Conservation (phyloP, 1,140 invertebrate species). For the Leptinotarsa lineolata region DNA sequence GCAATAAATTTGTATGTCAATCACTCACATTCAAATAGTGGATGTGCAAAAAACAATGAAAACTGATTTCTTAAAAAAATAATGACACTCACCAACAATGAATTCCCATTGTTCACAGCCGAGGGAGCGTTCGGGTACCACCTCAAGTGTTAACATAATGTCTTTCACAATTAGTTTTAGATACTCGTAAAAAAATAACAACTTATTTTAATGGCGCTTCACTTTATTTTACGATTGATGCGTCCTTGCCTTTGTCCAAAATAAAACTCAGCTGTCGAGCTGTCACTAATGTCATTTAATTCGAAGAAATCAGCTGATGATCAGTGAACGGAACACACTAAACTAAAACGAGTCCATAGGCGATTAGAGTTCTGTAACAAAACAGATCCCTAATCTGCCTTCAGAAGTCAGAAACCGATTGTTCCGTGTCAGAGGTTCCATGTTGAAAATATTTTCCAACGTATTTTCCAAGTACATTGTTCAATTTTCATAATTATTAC, state of each 20-base stretch:
- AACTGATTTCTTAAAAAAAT: not conserved
- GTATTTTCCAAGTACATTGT: too few species aligned
- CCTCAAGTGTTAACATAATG: slow-evolving; percentile 92
- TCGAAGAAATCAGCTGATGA: not conserved
- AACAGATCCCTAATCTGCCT: too few species aligned
- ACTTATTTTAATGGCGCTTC: slow-evolving; percentile 15
- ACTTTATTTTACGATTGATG: slow-evolving; percentile 22
- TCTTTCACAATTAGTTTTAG: slow-evolving; percentile 15
- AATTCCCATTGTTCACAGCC: slow-evolving; percentile 98
- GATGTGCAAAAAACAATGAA: not conserved
- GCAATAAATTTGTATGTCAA: too few species aligned
- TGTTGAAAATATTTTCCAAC: too few species aligned
- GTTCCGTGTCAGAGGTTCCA: too few species aligned
- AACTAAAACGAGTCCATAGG: not conserved
- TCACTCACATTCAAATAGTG: too few species aligned
- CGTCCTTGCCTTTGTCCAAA: slow-evolving; percentile 28
- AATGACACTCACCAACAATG: slow-evolving; percentile 81
- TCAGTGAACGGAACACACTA: not conserved
- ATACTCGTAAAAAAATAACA: not conserved
- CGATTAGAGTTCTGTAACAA: too few species aligned
- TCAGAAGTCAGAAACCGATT: too few species aligned
- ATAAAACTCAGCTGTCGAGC: slow-evolving; percentile 23
- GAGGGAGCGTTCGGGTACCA: slow-evolving; percentile 91
- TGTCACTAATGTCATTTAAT: not conserved
- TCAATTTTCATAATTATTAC: too few species aligned